These are phyloP conservation scores for Andricus grossulariae DNA, from an alignment of 1,140 invertebrate species.

Conservation along the genomic window DNA sequence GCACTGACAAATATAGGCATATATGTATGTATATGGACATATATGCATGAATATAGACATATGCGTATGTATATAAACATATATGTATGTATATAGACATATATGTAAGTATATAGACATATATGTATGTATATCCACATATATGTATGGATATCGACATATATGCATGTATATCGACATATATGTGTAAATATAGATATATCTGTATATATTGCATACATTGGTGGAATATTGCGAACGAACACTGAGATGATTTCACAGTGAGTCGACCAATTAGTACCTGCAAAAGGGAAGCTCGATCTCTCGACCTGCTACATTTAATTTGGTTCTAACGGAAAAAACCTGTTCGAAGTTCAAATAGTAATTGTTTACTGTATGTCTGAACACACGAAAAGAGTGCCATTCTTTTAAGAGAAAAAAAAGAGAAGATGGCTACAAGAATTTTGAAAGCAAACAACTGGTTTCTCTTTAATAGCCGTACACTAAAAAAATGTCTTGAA, in stretches of 20 bases:
- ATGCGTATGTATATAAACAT: background rate
- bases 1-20: background rate
- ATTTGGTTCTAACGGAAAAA: constrained; percentile 30
- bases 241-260: constrained; percentile 12
- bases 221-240: constrained; percentile 40
- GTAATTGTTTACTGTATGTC: constrained; percentile 16
- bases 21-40: background rate
- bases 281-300: constrained; percentile 29
- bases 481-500: no score
- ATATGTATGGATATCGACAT: no score
- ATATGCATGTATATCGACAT: background rate
- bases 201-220: constrained; percentile 7
- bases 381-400: background rate
- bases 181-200: background rate
- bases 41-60: background rate
- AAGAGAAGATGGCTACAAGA: no score
- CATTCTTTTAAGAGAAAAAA: background rate
- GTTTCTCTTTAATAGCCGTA: no score
- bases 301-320: constrained; percentile 27
- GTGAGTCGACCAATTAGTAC: constrained; percentile 30
- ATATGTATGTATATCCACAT: constrained; percentile 2
- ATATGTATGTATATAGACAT: no score
- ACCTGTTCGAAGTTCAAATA: constrained; percentile 15
- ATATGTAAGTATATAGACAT: background rate
- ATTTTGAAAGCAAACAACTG: no score